Evolutionary conservation across 2,888 invertebrate species (phyloP).

Genomic region (Xanthostigma xanthostigma): DNA sequence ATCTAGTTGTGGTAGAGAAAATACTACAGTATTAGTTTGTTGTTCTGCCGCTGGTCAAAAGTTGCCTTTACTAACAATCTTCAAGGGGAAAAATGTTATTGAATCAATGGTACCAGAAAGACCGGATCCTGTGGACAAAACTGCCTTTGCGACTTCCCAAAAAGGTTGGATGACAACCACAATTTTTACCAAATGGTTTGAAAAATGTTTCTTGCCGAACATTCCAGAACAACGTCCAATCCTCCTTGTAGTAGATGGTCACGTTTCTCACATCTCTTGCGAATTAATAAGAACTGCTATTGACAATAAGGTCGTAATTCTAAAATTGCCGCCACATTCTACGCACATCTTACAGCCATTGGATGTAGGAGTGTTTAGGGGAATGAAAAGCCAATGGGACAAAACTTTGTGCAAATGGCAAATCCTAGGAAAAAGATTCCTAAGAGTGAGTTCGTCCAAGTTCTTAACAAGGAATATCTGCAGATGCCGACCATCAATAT

Average conservation of each 20-base stretch:
- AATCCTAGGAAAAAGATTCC: too few relatives aligned
- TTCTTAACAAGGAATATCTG: too few relatives aligned
- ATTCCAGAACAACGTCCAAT: not conserved
- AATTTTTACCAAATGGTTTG: slow-evolving; percentile 3
- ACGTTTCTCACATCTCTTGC: not conserved
- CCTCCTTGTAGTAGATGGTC: not conserved
- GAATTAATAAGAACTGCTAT: not conserved
- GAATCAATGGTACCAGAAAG: slow-evolving; percentile 1
- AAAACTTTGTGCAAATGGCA: too few relatives aligned
- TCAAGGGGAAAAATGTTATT: slow-evolving; percentile 6
- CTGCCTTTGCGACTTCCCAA: slow-evolving; percentile 3
- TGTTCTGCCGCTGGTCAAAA: slow-evolving; percentile 7
- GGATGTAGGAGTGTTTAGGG: too few relatives aligned
- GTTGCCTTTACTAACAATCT: slow-evolving; percentile 6
- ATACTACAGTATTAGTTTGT: slow-evolving; percentile 7
- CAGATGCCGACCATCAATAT: too few relatives aligned
- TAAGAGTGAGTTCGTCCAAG: too few relatives aligned
- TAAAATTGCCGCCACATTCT: slow-evolving; percentile 6
- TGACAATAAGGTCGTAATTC: slow-evolving; percentile 2
- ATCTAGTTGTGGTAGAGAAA: slow-evolving; percentile 6
- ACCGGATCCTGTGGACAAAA: not conserved
- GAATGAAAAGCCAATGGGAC: too few relatives aligned
- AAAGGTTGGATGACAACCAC: slow-evolving; percentile 4
- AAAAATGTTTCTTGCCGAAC: slow-evolving; percentile 4
- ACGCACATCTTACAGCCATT: too few relatives aligned